Evolutionary conservation across 2,888 invertebrate species (phyloP).

Genomic region (Stenichneumon culpator): DNA sequence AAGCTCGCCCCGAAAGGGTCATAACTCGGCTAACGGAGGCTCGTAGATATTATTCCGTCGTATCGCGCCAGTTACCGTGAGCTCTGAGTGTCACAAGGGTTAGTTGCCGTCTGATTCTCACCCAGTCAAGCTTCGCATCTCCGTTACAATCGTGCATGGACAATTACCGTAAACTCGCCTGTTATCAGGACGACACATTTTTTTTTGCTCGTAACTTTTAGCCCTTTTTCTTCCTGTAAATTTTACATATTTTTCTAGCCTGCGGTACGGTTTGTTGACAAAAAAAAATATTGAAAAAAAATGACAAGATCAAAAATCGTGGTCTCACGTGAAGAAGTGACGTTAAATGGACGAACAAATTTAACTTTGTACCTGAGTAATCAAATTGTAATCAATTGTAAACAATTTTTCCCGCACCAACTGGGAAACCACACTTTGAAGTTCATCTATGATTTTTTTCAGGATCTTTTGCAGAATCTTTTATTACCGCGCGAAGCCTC

Average conservation of each 20-base stretch:
- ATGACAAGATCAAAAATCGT: no score
- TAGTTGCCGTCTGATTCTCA: constrained; percentile 16
- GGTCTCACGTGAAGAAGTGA: no score
- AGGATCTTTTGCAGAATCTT: background rate
- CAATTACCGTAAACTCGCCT: constrained; percentile 1
- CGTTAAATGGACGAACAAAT: no score
- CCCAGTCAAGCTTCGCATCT: constrained; percentile 9
- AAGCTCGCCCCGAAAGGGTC: constrained; percentile 43
- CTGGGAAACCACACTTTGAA: background rate
- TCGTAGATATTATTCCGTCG: constrained; percentile 14
- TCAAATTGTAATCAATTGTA: no score
- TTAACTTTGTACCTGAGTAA: no score
- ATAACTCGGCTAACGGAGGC: constrained; percentile 46
- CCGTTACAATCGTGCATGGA: background rate
- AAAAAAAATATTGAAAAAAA: no score
- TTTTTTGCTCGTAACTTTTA: no score
- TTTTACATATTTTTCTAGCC: no score
- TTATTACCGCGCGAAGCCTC: background rate
- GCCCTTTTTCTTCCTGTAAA: no score
- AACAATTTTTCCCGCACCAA: background rate
- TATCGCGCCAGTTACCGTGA: constrained; percentile 6
- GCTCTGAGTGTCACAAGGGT: constrained; percentile 14
- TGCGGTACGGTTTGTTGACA: no score
- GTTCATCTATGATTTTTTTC: background rate
- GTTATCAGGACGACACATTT: background rate